phyloP scores from a whole-genome alignment of 2,888 invertebrate species.

The Chrysina gloriosa region DNA sequence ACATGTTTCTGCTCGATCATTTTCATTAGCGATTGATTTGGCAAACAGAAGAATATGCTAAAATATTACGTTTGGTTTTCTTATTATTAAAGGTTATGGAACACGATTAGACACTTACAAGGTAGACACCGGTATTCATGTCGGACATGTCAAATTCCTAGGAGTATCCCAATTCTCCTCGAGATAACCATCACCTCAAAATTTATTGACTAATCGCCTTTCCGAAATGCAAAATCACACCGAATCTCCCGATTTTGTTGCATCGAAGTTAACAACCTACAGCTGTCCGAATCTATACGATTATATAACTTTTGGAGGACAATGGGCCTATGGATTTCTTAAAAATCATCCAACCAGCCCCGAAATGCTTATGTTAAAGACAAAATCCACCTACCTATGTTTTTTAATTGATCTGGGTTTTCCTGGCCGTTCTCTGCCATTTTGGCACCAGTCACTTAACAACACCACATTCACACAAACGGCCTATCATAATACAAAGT shows the following conservation, averaged over 20 bases:
- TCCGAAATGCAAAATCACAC: constrained; percentile 8
- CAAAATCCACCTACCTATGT: constrained; percentile 60
- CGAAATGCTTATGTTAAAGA: constrained; percentile 20
- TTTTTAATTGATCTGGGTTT: constrained; percentile 62
- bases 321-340: constrained; percentile 44
- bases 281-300: constrained; percentile 62
- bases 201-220: not conserved
- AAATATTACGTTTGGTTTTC: constrained; percentile 5
- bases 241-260: constrained; percentile 25
- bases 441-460: constrained; percentile 60
- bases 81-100: constrained; percentile 29
- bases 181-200: not conserved
- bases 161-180: constrained; percentile 14
- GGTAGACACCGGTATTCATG: constrained; percentile 15
- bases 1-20: constrained; percentile 5
- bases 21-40: not conserved
- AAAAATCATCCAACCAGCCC: not conserved
- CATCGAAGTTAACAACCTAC: constrained; percentile 52
- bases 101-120: constrained; percentile 1
- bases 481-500: constrained; percentile 54
- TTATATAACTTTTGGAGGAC: constrained; percentile 61
- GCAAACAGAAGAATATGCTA: not conserved
- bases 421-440: constrained; percentile 66
- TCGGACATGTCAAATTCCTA: constrained; percentile 35
- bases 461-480: constrained; percentile 58